Base-by-base conservation (phyloP, 92 coral and sea anemone genomes). In the Epizoanthus illoricatus region DNA sequence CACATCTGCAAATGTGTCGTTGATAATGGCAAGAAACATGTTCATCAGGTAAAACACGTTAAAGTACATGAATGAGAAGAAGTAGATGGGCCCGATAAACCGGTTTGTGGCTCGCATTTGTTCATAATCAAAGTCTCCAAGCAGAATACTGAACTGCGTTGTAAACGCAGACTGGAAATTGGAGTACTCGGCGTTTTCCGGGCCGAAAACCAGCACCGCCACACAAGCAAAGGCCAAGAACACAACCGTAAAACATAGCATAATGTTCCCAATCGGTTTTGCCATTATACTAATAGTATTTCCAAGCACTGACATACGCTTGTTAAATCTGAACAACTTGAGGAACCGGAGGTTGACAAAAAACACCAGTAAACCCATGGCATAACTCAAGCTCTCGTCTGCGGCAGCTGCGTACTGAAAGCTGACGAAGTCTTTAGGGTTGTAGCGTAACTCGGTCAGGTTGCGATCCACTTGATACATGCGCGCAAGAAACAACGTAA, bases 21-120 rank as follows among this genome's bases (percentile, higher is more conserved):
- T 95, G 84, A 95, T 91, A 89, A 95, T 95, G 11, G 98, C 98
- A 65, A 95, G 81, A 49, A 95, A 95, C 95, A 95, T 93, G 91
- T 95, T 95, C 90, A 94, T 88, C 66, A 94, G 87, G 76, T 86
- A 88, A 33, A 94, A 86, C 0, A 94, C 97, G 81, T 87, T 85
- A 83, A 94, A 82, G 86, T 93, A 92, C 94, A 94, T 90, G 90
- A 90, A 94, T 1, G 84, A 21, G 81, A 94, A 90, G 91, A 94
- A 94, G 85, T 92, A 94, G 15, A 88, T 2, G 3, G 94, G 97
- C 8, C 97, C 98, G 24, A 94, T 65, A 0, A 92, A 4, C n/a
- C 90, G 86, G 82, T 92, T 87, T 16, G 87, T 78, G 12, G 54
- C 58, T 65, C 74, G 85, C 19, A 94, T 55, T 18, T 80, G 86